Percentiles rank a stretch among this genome's conserved stretches.
These are phyloP conservation scores for Conus canariensis DNA, from an alignment of 2,888 invertebrate species.

Conservation along the genomic window DNA sequence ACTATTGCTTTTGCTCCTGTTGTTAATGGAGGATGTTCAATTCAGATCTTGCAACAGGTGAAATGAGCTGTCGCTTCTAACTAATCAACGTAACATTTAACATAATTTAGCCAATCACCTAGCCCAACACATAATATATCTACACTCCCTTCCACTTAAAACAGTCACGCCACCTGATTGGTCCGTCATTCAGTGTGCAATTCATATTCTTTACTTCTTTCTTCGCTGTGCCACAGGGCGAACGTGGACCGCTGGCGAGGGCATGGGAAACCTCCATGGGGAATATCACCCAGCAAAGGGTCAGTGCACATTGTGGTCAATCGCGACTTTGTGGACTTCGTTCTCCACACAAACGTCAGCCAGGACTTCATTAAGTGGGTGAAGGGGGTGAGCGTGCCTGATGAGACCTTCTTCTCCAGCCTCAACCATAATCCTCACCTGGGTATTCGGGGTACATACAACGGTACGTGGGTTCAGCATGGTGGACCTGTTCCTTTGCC, in stretches of 20 bases:
- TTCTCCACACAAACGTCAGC: constrained; percentile 52
- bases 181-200: no score
- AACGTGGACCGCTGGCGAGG: constrained; percentile 13
- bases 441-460: constrained; percentile 64
- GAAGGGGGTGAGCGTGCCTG: constrained; percentile 52
- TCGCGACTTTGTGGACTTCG: constrained; percentile 62
- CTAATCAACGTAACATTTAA: no score
- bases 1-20: no score
- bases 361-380: constrained; percentile 60
- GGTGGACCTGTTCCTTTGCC: not conserved
- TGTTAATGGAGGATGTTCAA: no score
- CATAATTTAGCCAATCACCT: no score
- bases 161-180: no score
- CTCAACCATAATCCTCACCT: constrained; percentile 67
- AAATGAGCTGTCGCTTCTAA: no score
- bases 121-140: no score
- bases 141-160: no score
- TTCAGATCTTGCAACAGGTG: no score
- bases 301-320: constrained; percentile 62
- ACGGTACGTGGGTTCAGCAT: constrained; percentile 50
- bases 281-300: constrained; percentile 54
- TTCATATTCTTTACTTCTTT: no score
- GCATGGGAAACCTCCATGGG: not conserved
- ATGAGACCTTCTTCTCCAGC: constrained; percentile 68
- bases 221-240: not conserved